These are phyloP conservation scores for Rhabdornis inornatus DNA, from an alignment of 2,113 vertebrate genomes.

Conservation along the genomic window DNA sequence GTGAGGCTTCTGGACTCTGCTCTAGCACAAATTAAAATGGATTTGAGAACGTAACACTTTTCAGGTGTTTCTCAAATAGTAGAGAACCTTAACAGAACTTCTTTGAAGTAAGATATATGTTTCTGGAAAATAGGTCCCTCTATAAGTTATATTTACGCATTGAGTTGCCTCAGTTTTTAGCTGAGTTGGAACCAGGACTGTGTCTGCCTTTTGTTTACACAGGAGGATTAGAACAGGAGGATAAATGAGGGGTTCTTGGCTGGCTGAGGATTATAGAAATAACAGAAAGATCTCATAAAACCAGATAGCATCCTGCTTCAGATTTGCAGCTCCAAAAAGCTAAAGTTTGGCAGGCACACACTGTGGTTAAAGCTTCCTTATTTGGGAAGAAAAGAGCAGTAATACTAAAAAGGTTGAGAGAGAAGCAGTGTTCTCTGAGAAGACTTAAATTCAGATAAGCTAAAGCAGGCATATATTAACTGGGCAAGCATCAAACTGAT, in stretches of 20 bases:
- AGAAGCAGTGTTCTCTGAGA: background rate
- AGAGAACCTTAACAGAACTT: background rate
- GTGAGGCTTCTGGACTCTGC: background rate
- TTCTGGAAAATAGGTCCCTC: background rate
- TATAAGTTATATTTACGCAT: background rate
- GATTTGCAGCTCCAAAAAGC: slow-evolving; percentile 48
- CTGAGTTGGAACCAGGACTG: background rate
- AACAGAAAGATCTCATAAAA: slow-evolving; percentile 65
- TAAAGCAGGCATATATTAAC: background rate
- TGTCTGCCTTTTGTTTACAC: slow-evolving; percentile 39
- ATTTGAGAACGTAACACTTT: background rate
- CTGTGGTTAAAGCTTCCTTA: slow-evolving; percentile 52
- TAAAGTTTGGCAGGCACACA: slow-evolving; percentile 44
- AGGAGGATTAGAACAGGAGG: slow-evolving; percentile 25
- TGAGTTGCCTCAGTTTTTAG: background rate
- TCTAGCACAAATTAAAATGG: background rate
- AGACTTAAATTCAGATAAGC: background rate
- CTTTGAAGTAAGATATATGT: background rate
- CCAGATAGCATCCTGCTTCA: slow-evolving; percentile 42
- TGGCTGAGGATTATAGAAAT: slow-evolving; percentile 52
- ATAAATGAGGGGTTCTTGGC: slow-evolving; percentile 48
- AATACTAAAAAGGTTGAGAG: slow-evolving; percentile 11
- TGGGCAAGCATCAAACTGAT: background rate
- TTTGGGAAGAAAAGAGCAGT: slow-evolving; percentile 63
- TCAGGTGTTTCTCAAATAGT: background rate